phyloP scores from a whole-genome alignment of 2,797 vertebrate genomes.

The Alauda arvensis region DNA sequence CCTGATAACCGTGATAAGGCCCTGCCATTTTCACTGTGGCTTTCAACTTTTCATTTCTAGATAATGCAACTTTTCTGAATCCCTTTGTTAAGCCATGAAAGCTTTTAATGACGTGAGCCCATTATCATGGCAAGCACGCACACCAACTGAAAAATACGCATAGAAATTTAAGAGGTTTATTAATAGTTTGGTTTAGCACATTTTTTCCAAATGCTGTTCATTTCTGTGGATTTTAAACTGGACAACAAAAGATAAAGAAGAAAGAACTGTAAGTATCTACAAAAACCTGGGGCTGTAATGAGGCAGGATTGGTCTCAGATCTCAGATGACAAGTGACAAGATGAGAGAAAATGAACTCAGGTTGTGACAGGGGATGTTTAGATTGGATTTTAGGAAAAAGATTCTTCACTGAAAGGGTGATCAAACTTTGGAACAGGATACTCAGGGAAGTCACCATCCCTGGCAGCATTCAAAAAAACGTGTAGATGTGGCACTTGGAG shows the following conservation, averaged over 20 bases:
- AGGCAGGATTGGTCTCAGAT: fast-evolving
- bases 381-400: background rate
- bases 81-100: background rate
- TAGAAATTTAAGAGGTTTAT: background rate
- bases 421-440: background rate
- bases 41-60: background rate
- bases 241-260: background rate
- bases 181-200: background rate
- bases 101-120: background rate
- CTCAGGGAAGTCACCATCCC: background rate
- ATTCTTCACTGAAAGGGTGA: background rate
- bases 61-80: background rate
- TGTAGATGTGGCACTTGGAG: background rate
- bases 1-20: background rate
- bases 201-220: background rate
- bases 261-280: background rate
- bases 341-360: background rate
- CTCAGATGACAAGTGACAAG: background rate
- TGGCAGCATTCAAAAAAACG: fast-evolving
- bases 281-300: background rate
- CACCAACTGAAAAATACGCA: background rate
- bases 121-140: background rate
- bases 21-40: background rate
- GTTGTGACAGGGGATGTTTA: background rate
- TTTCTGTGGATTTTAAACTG: background rate